These are phyloP conservation scores for Anser cygnoides DNA, from an alignment of 2,113 vertebrate genomes.

Conservation along the genomic window DNA sequence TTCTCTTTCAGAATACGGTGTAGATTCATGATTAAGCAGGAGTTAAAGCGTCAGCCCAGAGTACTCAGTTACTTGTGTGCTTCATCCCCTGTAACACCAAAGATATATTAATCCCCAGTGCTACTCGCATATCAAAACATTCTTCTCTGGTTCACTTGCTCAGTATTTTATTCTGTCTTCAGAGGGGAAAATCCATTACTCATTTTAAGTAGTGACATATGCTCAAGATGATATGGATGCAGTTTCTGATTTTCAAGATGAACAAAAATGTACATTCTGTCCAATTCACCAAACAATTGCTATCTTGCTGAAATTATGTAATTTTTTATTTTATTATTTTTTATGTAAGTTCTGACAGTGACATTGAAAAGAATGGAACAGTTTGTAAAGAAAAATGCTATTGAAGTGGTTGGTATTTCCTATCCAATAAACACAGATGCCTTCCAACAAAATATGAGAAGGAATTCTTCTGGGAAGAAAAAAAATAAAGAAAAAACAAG, in stretches of 20 bases:
- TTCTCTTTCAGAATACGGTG: neutral
- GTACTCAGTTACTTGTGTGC: neutral
- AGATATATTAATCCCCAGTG: neutral
- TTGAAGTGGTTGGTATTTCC: neutral
- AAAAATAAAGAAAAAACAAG: too few species aligned
- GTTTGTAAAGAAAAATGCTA: neutral
- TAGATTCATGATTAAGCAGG: neutral
- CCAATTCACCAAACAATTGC: neutral
- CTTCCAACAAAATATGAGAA: neutral
- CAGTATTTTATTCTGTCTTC: neutral
- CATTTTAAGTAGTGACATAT: neutral
- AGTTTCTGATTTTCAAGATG: neutral
- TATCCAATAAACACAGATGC: neutral
- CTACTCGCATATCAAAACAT: neutral
- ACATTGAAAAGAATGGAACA: neutral
- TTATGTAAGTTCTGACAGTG: neutral
- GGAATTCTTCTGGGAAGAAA: neutral
- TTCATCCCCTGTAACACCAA: neutral
- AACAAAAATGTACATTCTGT: neutral
- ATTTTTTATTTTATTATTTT: neutral
- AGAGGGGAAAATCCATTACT: neutral
- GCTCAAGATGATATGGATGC: neutral
- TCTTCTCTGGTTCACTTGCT: neutral
- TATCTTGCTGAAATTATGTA: neutral
- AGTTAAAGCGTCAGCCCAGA: neutral